Conservation (phyloP, 2,113 vertebrate genomes). For the Nymphicus hollandicus region DNA sequence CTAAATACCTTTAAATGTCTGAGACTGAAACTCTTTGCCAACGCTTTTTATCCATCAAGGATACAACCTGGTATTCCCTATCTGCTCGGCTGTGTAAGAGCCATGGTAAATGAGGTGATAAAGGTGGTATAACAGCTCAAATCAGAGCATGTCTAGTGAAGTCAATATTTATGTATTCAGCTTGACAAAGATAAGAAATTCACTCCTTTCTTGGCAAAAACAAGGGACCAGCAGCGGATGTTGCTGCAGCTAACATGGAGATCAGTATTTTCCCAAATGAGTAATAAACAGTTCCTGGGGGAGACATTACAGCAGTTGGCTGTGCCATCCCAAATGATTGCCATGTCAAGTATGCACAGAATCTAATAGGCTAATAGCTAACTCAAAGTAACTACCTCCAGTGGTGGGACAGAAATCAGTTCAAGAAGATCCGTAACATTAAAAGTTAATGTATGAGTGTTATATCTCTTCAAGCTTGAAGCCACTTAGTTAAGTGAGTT, state of each 20-base stretch:
- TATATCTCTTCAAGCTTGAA: background rate
- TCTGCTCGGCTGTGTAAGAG: background rate
- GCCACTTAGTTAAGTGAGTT: background rate
- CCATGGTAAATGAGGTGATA: background rate
- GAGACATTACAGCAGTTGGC: conserved; percentile 23
- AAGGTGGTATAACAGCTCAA: background rate
- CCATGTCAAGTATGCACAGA: background rate
- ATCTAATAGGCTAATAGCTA: background rate
- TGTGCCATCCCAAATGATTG: conserved; percentile 33
- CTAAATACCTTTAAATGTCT: background rate
- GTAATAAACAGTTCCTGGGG: conserved; percentile 14
- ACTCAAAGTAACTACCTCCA: background rate
- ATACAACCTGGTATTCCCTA: background rate
- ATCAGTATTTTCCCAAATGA: conserved; percentile 5
- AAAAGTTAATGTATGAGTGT: background rate
- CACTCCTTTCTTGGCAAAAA: background rate
- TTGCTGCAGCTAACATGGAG: background rate
- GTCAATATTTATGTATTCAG: background rate
- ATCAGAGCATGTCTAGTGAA: background rate
- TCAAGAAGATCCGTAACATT: background rate
- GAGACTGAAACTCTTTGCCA: background rate
- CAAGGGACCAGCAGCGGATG: background rate
- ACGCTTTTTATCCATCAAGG: background rate
- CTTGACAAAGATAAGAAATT: background rate
- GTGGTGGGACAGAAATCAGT: background rate